Conservation (phyloP, 2,113 vertebrate genomes). For the Psittacula cyanocephala region DNA sequence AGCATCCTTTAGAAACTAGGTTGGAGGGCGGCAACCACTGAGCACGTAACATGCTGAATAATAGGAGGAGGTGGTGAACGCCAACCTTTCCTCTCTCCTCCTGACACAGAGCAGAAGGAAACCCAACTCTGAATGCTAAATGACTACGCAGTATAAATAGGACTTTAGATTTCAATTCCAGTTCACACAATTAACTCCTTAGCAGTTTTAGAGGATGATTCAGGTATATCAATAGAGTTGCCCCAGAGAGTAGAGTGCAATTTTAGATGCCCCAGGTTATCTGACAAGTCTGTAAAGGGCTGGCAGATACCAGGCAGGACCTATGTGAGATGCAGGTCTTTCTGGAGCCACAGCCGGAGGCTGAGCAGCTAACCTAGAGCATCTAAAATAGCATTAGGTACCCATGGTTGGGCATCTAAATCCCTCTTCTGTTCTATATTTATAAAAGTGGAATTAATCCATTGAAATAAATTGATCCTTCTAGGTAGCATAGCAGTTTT, state of each 20-base stretch:
- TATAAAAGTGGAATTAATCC: not conserved
- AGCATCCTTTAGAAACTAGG: not conserved
- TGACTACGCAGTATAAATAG: not conserved
- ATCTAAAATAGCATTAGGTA: not conserved
- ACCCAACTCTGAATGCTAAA: not conserved
- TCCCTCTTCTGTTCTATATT: not conserved
- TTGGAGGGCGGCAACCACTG: not conserved
- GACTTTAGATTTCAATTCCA: not conserved
- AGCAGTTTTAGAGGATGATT: not conserved
- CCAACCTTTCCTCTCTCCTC: not conserved
- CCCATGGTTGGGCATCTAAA: not conserved
- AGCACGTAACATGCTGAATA: not conserved
- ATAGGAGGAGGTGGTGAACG: not conserved
- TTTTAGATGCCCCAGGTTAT: not conserved
- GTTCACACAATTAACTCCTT: not conserved
- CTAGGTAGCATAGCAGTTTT: not conserved
- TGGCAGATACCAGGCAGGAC: not conserved
- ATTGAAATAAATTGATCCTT: not conserved
- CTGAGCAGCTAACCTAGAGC: not conserved
- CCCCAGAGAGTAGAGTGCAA: rapidly evolving
- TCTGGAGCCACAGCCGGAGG: not conserved
- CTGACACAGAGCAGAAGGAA: not conserved
- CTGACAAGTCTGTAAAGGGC: not conserved
- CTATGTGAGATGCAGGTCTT: not conserved
- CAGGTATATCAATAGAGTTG: not conserved